Conservation (phyloP, 53 echinoderm and acorn worm species). For the Henricia sp. region DNA sequence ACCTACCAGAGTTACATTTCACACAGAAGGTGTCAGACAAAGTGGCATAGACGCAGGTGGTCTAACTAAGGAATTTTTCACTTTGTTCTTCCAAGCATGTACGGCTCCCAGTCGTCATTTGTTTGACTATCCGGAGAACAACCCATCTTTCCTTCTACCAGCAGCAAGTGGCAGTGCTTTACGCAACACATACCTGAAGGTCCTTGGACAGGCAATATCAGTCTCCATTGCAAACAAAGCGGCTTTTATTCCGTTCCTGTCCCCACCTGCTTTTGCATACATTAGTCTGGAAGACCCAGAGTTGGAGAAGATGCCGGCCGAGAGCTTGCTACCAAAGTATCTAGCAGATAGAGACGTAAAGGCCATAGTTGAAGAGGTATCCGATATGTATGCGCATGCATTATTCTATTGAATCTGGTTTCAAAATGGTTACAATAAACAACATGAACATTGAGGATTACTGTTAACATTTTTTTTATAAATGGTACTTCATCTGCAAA, state of each 20-base stretch:
- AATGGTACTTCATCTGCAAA: too few relatives aligned
- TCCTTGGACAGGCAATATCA: not conserved
- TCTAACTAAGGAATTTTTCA: not conserved
- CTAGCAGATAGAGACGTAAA: not conserved
- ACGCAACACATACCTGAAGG: not conserved
- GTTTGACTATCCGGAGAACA: not conserved
- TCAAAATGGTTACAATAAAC: too few relatives aligned
- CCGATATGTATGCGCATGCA: not conserved
- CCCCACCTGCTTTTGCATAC: not conserved
- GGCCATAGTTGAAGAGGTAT: not conserved
- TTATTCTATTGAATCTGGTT: not conserved
- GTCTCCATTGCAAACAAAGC: not conserved
- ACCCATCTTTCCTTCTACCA: not conserved
- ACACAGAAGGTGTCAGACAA: not conserved
- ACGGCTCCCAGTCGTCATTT: not conserved
- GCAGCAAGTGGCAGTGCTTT: not conserved
- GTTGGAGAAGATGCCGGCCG: not conserved
- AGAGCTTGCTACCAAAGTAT: not conserved
- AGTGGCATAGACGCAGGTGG: not conserved
- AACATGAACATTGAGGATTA: too few relatives aligned
- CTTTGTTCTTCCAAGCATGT: not conserved
- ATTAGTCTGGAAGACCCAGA: not conserved
- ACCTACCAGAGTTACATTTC: not conserved
- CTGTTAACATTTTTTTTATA: too few relatives aligned
- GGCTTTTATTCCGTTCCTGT: not conserved